Evolutionary conservation across 1,140 invertebrate species (phyloP).

Genomic region (Drosophila santomea): DNA sequence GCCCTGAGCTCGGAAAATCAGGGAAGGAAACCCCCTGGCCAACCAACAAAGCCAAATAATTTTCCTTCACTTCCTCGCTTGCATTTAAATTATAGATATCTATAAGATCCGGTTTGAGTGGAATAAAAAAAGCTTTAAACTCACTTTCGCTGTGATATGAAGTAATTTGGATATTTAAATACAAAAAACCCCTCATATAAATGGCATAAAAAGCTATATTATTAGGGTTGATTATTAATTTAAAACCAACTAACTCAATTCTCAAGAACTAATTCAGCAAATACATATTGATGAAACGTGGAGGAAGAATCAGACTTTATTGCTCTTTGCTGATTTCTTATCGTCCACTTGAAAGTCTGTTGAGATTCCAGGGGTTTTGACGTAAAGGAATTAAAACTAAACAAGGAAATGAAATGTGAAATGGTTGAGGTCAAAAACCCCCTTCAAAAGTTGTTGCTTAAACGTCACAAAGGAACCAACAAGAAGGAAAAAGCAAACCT

Average conservation of each 20-base stretch:
- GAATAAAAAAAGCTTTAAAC: too few species aligned
- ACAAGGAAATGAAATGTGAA: not conserved
- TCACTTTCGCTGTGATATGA: too few species aligned
- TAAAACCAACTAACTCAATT: too few species aligned
- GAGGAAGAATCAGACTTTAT: too few species aligned
- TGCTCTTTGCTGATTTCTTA: constrained; percentile 13
- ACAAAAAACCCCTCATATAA: too few species aligned
- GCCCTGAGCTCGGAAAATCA: not conserved
- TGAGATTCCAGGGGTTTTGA: not conserved
- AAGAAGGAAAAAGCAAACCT: too few species aligned
- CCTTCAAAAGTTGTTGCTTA: not conserved
- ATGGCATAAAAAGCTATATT: too few species aligned
- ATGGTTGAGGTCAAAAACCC: not conserved
- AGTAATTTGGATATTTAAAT: too few species aligned
- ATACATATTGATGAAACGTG: not conserved
- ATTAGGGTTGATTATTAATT: too few species aligned
- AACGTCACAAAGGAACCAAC: too few species aligned
- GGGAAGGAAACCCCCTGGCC: not conserved
- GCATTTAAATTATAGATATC: not conserved
- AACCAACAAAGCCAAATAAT: constrained; percentile 40
- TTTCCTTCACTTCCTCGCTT: not conserved
- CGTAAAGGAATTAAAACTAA: not conserved
- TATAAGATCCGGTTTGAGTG: not conserved
- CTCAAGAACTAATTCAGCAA: too few species aligned
- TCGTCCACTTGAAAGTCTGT: constrained; percentile 11